Evolutionary conservation across 2,113 vertebrate species (phyloP).

Genomic region (Symphodus melops): DNA sequence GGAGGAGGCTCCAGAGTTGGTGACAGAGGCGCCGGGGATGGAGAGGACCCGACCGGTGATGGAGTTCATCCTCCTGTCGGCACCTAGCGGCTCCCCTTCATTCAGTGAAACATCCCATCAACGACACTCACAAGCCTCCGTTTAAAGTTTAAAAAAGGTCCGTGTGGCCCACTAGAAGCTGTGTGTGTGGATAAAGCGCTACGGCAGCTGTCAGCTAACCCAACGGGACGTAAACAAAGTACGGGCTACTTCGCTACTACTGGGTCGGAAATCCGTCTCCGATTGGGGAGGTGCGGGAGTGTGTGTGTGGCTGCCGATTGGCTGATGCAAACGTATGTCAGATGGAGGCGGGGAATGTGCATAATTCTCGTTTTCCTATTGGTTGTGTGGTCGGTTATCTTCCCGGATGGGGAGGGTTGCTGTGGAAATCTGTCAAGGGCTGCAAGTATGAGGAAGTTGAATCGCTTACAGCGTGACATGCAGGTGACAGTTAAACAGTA

Average conservation of each 20-base stretch:
- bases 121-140: constrained; percentile 7
- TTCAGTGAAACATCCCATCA: constrained; percentile 75
- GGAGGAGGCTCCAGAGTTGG: constrained; percentile 84
- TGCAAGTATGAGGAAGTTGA: constrained; percentile 78
- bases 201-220: constrained; percentile 68
- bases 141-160: constrained; percentile 12
- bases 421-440: constrained; percentile 67
- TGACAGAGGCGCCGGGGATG: constrained; percentile 82
- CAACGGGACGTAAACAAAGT: constrained; percentile 84
- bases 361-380: constrained; percentile 9
- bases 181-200: constrained; percentile 10
- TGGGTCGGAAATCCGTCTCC: constrained; percentile 77
- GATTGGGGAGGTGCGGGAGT: constrained; percentile 33
- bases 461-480: constrained; percentile 70
- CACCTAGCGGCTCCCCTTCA: constrained; percentile 70
- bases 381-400: constrained; percentile 45
- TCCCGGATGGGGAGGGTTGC: constrained; percentile 25
- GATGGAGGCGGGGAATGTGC: background rate
- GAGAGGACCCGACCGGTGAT: constrained; percentile 83
- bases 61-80: constrained; percentile 87
- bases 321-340: constrained; percentile 37
- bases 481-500: constrained; percentile 38
- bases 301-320: constrained; percentile 54
- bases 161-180: background rate
- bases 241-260: constrained; percentile 62